Evolutionary conservation across 2,113 vertebrate species (phyloP).

Genomic region (Albula goreensis): DNA sequence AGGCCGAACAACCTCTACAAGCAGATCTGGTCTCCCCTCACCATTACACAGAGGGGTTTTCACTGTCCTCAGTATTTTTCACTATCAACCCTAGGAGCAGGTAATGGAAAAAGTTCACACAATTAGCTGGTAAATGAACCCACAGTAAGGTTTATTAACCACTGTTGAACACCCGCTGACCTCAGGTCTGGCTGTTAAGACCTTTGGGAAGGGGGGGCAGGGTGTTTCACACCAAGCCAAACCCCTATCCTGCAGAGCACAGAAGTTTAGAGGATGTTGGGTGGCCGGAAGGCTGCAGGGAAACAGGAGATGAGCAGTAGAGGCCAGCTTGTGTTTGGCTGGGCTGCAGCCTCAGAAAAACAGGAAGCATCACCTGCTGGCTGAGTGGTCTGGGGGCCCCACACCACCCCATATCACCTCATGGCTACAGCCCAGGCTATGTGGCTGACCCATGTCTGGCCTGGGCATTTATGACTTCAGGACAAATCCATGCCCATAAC

Average conservation of each 20-base stretch:
- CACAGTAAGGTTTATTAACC: too few species aligned
- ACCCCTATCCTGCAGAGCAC: background rate
- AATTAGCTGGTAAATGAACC: too few species aligned
- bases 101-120: too few species aligned
- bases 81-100: background rate
- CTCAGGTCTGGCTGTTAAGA: too few species aligned
- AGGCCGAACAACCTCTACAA: background rate
- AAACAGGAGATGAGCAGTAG: background rate
- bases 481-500: background rate
- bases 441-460: background rate
- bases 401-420: background rate
- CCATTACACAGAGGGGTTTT: background rate
- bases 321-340: slow-evolving; percentile 6
- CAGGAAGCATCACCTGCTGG: slow-evolving; percentile 20
- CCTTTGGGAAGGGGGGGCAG: too few species aligned
- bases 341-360: background rate
- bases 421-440: background rate
- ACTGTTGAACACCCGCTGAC: too few species aligned
- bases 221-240: background rate
- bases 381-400: too few species aligned
- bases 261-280: slow-evolving; percentile 12
- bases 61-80: background rate
- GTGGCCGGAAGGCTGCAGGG: background rate
- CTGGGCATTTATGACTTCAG: background rate
- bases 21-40: background rate